Conservation (phyloP, 2,888 invertebrate species). For the Caenorhabditis imperialis region DNA sequence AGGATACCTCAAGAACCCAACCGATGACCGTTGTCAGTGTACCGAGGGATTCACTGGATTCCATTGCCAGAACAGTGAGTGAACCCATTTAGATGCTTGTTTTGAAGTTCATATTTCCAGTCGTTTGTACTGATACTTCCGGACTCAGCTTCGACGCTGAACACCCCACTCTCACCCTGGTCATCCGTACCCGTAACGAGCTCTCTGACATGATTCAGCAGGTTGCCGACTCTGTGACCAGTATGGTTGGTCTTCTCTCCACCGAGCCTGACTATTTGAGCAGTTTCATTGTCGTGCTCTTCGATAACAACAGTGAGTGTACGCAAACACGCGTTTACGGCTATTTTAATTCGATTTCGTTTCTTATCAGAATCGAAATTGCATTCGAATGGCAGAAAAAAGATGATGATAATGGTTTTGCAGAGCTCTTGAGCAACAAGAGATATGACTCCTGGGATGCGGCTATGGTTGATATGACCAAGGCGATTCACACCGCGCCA, state of each 20-base stretch:
- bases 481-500: slow-evolving; percentile 43
- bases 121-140: slow-evolving; percentile 60
- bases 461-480: slow-evolving; percentile 42
- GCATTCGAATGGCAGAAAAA: slow-evolving; percentile 5
- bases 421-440: slow-evolving; percentile 47
- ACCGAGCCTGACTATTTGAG: slow-evolving; percentile 64
- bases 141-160: slow-evolving; percentile 60
- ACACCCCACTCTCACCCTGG: slow-evolving; percentile 65
- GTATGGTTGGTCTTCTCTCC: slow-evolving; percentile 37
- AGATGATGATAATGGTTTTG: slow-evolving; percentile 3
- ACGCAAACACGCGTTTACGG: no score
- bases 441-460: slow-evolving; percentile 44
- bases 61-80: slow-evolving; percentile 61
- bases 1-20: slow-evolving; percentile 41
- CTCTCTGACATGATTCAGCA: slow-evolving; percentile 59
- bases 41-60: slow-evolving; percentile 60
- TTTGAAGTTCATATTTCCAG: slow-evolving; percentile 36
- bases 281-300: slow-evolving; percentile 65
- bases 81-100: background rate
- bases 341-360: slow-evolving; percentile 19
- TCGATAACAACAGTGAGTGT: slow-evolving; percentile 66
- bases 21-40: slow-evolving; percentile 52
- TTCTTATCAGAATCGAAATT: slow-evolving; percentile 20
- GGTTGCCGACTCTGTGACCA: slow-evolving; percentile 38
- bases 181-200: slow-evolving; percentile 57